Evolutionary conservation across 2,888 invertebrate genomes (phyloP).

Genomic region (Kuschelorhynchus macadamiae): DNA sequence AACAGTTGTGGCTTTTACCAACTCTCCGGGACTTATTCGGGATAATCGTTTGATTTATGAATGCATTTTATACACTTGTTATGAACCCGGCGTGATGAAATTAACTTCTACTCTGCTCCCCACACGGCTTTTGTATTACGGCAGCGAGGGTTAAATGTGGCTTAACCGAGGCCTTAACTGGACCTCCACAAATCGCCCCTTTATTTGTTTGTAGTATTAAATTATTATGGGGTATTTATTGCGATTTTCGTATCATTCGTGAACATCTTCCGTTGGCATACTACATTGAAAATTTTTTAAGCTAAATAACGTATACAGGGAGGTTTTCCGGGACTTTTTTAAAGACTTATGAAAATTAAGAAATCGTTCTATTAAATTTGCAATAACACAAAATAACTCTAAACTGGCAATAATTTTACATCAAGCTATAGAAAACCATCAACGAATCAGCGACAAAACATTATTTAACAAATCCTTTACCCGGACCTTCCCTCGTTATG

Average conservation of each 20-base stretch:
- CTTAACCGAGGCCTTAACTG: constrained; percentile 30
- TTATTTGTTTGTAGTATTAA: constrained; percentile 36
- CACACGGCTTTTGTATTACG: constrained; percentile 44
- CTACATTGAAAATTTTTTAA: no score
- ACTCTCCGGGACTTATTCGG: constrained; percentile 49
- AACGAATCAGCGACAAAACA: no score
- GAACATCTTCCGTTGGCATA: background rate
- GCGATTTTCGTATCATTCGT: constrained; percentile 1
- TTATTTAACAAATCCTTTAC: no score
- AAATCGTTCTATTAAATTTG: no score
- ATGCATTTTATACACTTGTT: constrained; percentile 64
- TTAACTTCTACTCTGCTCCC: constrained; percentile 59
- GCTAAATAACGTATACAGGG: no score
- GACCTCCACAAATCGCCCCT: constrained; percentile 26
- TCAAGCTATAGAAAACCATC: no score
- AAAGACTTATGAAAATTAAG: no score
- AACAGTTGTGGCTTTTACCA: constrained; percentile 49
- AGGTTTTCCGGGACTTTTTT: no score
- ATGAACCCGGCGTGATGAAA: constrained; percentile 62
- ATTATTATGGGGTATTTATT: constrained; percentile 33
- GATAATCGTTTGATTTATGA: constrained; percentile 65
- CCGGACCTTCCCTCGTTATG: no score
- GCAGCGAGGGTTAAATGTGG: constrained; percentile 35
- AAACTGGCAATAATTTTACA: no score
- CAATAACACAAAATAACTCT: no score